These are phyloP conservation scores for Pontoporia blainvillei DNA, from an alignment of 2,113 vertebrate species.

Conservation along the genomic window DNA sequence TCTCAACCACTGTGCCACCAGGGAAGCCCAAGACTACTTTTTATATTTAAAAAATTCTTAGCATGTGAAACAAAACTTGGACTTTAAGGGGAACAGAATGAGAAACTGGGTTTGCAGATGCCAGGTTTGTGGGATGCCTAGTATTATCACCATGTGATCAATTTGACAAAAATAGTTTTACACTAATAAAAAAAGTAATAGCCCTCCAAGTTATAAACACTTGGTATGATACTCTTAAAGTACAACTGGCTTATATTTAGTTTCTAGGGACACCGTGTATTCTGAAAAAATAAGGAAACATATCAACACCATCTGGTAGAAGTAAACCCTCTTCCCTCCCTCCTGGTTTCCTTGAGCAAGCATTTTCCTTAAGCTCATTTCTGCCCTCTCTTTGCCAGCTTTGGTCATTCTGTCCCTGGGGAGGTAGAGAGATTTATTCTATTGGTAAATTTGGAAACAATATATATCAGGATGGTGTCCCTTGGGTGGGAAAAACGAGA, in stretches of 20 bases:
- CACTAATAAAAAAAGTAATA: neutral
- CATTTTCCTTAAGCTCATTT: neutral
- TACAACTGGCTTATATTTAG: neutral
- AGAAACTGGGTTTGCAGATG: neutral
- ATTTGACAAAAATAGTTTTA: neutral
- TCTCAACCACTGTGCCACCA: too few relatives aligned
- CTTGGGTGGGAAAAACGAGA: neutral
- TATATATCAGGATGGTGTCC: neutral
- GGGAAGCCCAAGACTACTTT: neutral
- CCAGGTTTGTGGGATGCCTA: neutral
- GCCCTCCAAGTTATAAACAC: neutral
- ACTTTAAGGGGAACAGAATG: neutral
- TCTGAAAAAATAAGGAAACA: neutral
- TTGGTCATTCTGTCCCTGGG: neutral
- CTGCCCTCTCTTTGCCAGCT: neutral
- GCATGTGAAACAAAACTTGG: neutral
- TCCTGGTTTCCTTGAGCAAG: neutral
- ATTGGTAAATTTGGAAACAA: neutral
- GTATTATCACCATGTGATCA: neutral
- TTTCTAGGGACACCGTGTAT: neutral
- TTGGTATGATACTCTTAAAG: neutral
- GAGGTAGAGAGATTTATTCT: neutral
- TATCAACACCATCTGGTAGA: neutral
- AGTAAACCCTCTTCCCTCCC: neutral
- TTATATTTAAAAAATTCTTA: neutral